These are phyloP conservation scores for Rhyacichthys aspro DNA, from an alignment of 2,797 vertebrate genomes.

Conservation along the genomic window DNA sequence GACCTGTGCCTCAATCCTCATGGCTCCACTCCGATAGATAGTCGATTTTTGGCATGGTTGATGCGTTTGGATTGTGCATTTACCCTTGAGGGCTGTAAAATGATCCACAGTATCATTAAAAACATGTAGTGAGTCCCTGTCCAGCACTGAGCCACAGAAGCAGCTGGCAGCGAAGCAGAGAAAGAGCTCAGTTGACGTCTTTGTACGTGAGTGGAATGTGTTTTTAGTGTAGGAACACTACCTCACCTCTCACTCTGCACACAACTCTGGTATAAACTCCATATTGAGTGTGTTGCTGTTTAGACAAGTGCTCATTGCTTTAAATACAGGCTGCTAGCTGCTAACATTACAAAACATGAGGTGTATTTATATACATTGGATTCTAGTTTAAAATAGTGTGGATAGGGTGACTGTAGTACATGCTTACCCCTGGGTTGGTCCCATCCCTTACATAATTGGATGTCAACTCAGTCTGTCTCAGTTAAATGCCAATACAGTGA, in stretches of 20 bases:
- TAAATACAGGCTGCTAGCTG: conserved; percentile 13
- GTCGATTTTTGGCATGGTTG: conserved; percentile 39
- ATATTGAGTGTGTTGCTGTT: conserved; percentile 24
- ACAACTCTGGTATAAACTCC: conserved; percentile 13
- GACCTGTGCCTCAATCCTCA: conserved; percentile 19
- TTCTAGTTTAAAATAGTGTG: conserved; percentile 2
- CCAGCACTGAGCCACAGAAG: conserved; percentile 34
- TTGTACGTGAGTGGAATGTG: conserved; percentile 28
- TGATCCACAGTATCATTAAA: conserved; percentile 68
- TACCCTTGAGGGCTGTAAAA: conserved; percentile 66
- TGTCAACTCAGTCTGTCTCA: conserved; percentile 62
- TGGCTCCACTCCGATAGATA: conserved; percentile 24
- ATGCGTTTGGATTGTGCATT: conserved; percentile 36
- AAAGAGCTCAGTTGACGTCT: conserved; percentile 14
- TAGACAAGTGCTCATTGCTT: conserved; percentile 33
- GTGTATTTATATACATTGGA: conserved; percentile 33
- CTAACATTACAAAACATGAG: conserved; percentile 12
- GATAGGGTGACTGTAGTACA: neutral
- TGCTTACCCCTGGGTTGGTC: neutral
- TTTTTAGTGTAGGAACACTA: conserved; percentile 21
- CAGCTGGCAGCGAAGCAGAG: conserved; percentile 37
- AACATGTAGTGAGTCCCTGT: conserved; percentile 49
- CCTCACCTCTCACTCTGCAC: conserved; percentile 31
- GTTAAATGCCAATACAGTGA: conserved; percentile 25
- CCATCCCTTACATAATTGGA: conserved; percentile 8